Evolutionary conservation across 2,888 invertebrate species (phyloP).

Genomic region (Cremastobaeus sp.): DNA sequence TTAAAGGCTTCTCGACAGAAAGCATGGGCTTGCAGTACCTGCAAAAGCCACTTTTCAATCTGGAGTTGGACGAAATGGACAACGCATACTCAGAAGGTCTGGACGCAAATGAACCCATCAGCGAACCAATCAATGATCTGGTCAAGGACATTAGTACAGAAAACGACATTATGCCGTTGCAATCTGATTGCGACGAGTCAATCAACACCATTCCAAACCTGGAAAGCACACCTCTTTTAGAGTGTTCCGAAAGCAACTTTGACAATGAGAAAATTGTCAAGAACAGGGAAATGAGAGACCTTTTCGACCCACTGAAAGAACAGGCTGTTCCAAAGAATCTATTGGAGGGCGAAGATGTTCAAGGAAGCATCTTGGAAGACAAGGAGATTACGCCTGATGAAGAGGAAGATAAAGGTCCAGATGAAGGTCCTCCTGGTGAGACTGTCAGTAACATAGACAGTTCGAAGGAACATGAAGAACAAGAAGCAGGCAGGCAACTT

Average conservation of each 20-base stretch:
- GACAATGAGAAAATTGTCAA: conserved; percentile 24
- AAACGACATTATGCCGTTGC: conserved; percentile 37
- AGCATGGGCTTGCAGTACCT: conserved; percentile 49
- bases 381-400: background rate
- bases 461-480: too few relatives aligned
- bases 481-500: too few relatives aligned
- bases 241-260: conserved; percentile 23
- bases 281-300: conserved; percentile 26
- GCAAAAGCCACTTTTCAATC: conserved; percentile 50
- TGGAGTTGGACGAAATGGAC: conserved; percentile 56
- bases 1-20: conserved; percentile 65
- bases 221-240: conserved; percentile 45
- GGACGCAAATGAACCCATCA: conserved; percentile 31
- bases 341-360: conserved; percentile 35
- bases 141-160: conserved; percentile 28
- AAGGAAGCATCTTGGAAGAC: conserved; percentile 11
- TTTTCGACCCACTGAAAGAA: conserved; percentile 42
- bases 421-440: too few relatives aligned
- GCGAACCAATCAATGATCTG: conserved; percentile 35
- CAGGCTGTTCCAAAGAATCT: conserved; percentile 26
- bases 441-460: too few relatives aligned
- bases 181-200: conserved; percentile 24
- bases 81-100: conserved; percentile 36
- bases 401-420: background rate
- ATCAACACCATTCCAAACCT: conserved; percentile 42